Evolutionary conservation across 23 tunicate species (phyloP).

Genomic region (Trididemnum clinides): DNA sequence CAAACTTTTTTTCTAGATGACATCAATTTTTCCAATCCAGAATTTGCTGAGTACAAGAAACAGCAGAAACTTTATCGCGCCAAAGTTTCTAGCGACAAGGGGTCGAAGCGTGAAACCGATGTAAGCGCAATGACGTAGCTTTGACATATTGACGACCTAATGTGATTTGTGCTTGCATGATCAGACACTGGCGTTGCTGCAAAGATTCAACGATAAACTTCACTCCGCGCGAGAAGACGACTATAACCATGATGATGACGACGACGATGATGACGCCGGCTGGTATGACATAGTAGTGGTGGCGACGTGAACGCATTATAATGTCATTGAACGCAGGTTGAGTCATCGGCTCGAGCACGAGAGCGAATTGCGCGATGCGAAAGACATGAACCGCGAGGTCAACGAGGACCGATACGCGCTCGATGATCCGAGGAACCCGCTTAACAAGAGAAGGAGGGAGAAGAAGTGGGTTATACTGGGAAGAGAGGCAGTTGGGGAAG

Average conservation of each 20-base stretch:
- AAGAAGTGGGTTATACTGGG: too few species aligned
- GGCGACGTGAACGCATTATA: too few species aligned
- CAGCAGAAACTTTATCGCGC: constrained; percentile 68
- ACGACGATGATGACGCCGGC: constrained; percentile 64
- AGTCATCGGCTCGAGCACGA: constrained; percentile 47
- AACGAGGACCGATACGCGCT: constrained; percentile 88
- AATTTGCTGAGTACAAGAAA: constrained; percentile 75
- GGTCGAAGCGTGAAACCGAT: constrained; percentile 46
- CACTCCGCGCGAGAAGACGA: constrained; percentile 51
- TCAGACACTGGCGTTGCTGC: constrained; percentile 61
- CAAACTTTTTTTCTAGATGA: too few species aligned
- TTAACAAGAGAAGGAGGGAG: constrained; percentile 81
- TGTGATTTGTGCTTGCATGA: too few species aligned
- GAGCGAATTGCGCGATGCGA: constrained; percentile 71
- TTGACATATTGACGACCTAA: neutral
- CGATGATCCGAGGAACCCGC: constrained; percentile 85
- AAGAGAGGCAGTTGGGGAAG: too few species aligned
- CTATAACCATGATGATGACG: constrained; percentile 45
- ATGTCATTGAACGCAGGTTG: constrained; percentile 30
- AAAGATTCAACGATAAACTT: constrained; percentile 61
- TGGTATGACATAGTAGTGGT: constrained; percentile 28
- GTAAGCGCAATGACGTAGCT: constrained; percentile 14
- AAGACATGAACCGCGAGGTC: constrained; percentile 88
- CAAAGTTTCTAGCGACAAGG: constrained; percentile 38
- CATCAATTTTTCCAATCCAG: constrained; percentile 38